phyloP scores from a whole-genome alignment of 92 coral and sea anemone genomes.

The Phymanthus crucifer region DNA sequence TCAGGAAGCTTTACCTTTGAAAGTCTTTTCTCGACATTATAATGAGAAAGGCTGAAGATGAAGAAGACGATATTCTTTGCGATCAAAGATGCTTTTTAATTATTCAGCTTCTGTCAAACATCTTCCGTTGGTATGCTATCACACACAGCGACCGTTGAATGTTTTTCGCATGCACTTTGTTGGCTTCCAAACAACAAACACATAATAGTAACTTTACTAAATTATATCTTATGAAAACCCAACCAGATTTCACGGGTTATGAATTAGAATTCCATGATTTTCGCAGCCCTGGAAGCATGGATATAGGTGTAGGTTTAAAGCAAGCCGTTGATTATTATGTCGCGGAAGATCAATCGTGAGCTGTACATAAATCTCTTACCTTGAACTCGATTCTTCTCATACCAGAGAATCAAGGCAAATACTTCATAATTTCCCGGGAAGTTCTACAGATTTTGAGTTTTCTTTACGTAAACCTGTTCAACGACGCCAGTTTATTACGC shows the following conservation, averaged over 20 bases:
- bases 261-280: not conserved
- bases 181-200: not conserved
- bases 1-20: no score
- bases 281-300: not conserved
- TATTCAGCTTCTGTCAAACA: constrained; percentile 21
- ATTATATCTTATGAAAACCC: not conserved
- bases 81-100: constrained; percentile 26
- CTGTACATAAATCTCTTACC: not conserved
- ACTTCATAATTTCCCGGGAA: not conserved
- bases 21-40: not conserved
- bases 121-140: constrained; percentile 17
- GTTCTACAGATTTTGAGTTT: not conserved
- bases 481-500: not conserved
- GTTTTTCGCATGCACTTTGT: not conserved
- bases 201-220: not conserved
- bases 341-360: not conserved
- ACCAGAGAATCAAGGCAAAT: not conserved
- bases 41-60: not conserved
- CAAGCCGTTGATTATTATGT: not conserved
- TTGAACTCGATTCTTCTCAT: not conserved
- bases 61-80: not conserved
- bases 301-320: not conserved
- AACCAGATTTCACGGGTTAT: not conserved
- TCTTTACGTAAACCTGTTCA: not conserved
- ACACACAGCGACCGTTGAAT: not conserved